Evolutionary conservation across 2,797 vertebrate genomes (phyloP), one percentile per base, ranked within the genome.

Genomic region (Percopsis omiscomaycus): DNA sequence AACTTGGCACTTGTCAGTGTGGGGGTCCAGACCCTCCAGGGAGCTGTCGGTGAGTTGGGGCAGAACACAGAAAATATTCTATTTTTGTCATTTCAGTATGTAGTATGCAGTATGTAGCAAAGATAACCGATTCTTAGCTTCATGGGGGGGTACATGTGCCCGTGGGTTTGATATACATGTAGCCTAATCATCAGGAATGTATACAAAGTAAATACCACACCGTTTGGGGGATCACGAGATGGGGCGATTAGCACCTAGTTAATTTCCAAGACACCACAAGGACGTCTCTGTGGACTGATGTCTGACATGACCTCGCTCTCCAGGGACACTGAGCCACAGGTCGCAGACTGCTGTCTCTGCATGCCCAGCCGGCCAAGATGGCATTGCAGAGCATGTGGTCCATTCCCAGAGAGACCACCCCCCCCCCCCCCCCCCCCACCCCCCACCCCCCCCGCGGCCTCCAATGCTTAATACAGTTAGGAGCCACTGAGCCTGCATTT

Each of bases 301-400:
- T 77, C 37, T 74, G 74, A 77, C 62, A 56, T 82, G 80, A 81
- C 68, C 73, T 78, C 65, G 11, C 11, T 44, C 28, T 74, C 77
- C 59, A 60, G n/a, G 45, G 78, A 77, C 75, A 69, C 3, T 0
- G 16, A 72, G 72, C 77, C 47, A 83, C 83, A 86, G 80, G 83
- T 88, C 68, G 60, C 9, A 27, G 67, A 72, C 59, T 66, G 59
- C 61, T 73, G 72, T 46, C 53, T n/a, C 15, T 29, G 45, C 44
- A 59, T 66, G 54, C 55, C 16, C 3, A 54, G 49, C 79, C 16
- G 32, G 68, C 67, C 71, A 68, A 70, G 64, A 74, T 66, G 69
- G 63, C 69, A 66, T 74, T 47, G 59, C 71, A 62, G 64, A 79
- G 68, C 79, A 75, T 80, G 68, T 74, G 76, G 50, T 58, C 32